Evolutionary conservation across 2,797 vertebrate genomes (phyloP).

Genomic region (Aldrovandia affinis): DNA sequence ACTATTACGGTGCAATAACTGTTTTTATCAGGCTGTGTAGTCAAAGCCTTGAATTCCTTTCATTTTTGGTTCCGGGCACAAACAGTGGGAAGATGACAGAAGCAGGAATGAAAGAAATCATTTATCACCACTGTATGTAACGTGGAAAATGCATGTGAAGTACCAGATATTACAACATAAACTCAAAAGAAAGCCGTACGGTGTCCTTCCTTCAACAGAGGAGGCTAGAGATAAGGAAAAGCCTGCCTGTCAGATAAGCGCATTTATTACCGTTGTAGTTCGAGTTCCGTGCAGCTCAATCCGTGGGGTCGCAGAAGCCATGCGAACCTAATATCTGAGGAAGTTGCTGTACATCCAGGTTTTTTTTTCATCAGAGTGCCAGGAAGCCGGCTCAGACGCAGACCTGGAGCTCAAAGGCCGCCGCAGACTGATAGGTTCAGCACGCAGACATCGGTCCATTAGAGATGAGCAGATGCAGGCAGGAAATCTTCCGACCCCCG

Average conservation of each 20-base stretch:
- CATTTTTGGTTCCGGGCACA: not conserved
- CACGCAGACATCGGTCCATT: not conserved
- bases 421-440: not conserved
- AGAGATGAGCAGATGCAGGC: slow-evolving; percentile 1
- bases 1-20: not conserved
- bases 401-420: not conserved
- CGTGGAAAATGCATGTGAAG: not conserved
- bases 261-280: slow-evolving; percentile 1
- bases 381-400: not conserved
- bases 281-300: not conserved
- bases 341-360: not conserved
- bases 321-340: not conserved
- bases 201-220: not conserved
- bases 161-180: not conserved
- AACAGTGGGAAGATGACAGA: not conserved
- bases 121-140: not conserved
- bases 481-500: not conserved
- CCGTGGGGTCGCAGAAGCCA: not conserved
- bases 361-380: not conserved
- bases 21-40: not conserved
- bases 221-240: not conserved
- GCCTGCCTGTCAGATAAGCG: not conserved
- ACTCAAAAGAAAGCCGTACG: not conserved
- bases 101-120: not conserved
- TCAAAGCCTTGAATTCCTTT: not conserved